Base-by-base conservation (phyloP, 2,797 vertebrate species). In the Halcyon chelicuti region DNA sequence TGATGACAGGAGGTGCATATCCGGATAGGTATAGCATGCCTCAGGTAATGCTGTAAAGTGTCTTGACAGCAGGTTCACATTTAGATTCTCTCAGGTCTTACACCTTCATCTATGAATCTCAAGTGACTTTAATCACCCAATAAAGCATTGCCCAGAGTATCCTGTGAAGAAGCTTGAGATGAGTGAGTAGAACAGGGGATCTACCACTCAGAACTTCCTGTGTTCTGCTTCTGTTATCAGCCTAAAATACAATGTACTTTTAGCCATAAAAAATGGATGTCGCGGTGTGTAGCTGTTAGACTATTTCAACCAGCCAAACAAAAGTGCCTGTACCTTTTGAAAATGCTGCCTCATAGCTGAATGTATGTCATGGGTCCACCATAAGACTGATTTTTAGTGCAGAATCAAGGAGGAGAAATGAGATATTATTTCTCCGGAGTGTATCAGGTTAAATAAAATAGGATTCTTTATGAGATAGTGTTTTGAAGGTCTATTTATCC, bases 31-130 rank as follows among this genome's bases (percentile, higher is more conserved):
- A 21, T 39, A 92, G 89, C 35, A 55, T 44, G 84, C 49, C 63
- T 96, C 33, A 12, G 71, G 94, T 92, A 67, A 85, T 84, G 63
- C 74, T 96, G 60, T 68, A 87, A 91, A 78, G 46, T 81, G 88
- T 74, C 72, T 89, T 94, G 89, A 93, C 74, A 95, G 82, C 54
- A 90, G 37, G 51, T 91, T 95, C 87, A 73, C 62, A 58, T 86
- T 80, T 57, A 91, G 94, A 87, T 78, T 66, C 35, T 88, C 67
- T 47, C n/a, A 55, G 54, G 67, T 70, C 71, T 94, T 84, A 51
- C 39, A 94, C 73, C n/a, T 93, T 91, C 88, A 88, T 55, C 73
- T 67, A 8, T 77, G 73, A 65, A 55, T 94, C 88, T 92, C 9
- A 5, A 61, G 79, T 73, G 57, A 75, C 65, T 87, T 95, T 86